Conservation (phyloP, 2,113 vertebrate species). For the Zosterops hypoxanthus region DNA sequence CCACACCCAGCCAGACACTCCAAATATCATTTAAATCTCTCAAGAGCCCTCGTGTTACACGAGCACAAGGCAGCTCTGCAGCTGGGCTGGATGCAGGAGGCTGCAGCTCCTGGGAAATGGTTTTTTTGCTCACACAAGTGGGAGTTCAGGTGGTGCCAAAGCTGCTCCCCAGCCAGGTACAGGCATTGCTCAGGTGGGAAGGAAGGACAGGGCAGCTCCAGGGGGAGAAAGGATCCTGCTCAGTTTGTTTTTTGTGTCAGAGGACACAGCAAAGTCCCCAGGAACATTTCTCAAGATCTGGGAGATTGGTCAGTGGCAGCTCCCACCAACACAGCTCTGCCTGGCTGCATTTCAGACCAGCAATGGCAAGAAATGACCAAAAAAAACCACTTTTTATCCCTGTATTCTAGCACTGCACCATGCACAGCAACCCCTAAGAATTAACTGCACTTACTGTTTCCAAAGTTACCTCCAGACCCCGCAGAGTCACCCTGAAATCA, state of each 20-base stretch:
- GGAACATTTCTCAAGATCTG: background rate
- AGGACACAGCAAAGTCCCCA: background rate
- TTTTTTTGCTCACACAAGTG: accelerated
- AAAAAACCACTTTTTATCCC: background rate
- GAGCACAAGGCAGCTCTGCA: background rate
- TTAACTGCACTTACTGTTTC: slow-evolving; percentile 61
- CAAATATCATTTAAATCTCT: accelerated
- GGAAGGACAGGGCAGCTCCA: background rate
- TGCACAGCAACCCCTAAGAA: background rate
- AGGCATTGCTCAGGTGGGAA: accelerated
- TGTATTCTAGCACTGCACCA: background rate
- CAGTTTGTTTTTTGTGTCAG: accelerated
- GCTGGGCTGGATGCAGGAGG: background rate
- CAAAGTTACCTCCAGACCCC: slow-evolving; percentile 64
- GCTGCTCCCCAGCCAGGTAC: background rate
- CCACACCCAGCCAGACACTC: background rate
- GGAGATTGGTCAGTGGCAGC: accelerated
- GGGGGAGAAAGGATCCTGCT: accelerated
- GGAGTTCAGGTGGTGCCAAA: background rate
- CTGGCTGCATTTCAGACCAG: background rate
- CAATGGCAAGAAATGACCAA: background rate
- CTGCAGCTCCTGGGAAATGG: background rate
- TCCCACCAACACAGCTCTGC: background rate
- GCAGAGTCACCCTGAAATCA: slow-evolving; percentile 68
- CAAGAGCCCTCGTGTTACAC: background rate